phyloP scores from a whole-genome alignment of 2,797 vertebrate genomes.

The Syndactyla subalaris region DNA sequence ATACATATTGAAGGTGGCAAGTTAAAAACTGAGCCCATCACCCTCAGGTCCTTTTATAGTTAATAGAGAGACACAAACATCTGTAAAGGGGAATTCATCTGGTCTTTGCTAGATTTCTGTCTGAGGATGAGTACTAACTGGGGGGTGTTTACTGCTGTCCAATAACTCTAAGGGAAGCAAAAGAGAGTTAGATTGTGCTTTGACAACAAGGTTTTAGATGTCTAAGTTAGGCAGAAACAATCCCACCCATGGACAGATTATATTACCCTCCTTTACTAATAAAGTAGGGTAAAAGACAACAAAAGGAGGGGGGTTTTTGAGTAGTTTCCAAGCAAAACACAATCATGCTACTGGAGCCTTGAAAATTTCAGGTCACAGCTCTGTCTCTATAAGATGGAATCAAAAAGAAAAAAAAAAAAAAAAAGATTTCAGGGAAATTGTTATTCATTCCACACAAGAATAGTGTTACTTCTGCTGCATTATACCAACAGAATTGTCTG shows the following conservation, averaged over 20 bases:
- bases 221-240: neutral
- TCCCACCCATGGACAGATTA: neutral
- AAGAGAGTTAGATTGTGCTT: neutral
- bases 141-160: neutral
- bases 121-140: neutral
- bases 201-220: neutral
- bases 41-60: conserved; percentile 1
- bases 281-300: neutral
- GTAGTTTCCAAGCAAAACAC: neutral
- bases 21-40: conserved; percentile 43
- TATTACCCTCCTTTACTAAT: neutral
- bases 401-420: neutral
- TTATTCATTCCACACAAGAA: neutral
- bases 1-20: conserved; percentile 34
- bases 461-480: neutral
- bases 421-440: neutral
- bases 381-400: neutral
- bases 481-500: neutral
- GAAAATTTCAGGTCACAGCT: neutral
- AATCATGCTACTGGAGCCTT: neutral
- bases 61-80: conserved; percentile 15
- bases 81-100: conserved; percentile 8
- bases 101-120: neutral
- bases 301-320: neutral
- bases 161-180: neutral